These are phyloP conservation scores for Nannoperca obscura DNA, from an alignment of 2,797 vertebrate species.

Conservation along the genomic window DNA sequence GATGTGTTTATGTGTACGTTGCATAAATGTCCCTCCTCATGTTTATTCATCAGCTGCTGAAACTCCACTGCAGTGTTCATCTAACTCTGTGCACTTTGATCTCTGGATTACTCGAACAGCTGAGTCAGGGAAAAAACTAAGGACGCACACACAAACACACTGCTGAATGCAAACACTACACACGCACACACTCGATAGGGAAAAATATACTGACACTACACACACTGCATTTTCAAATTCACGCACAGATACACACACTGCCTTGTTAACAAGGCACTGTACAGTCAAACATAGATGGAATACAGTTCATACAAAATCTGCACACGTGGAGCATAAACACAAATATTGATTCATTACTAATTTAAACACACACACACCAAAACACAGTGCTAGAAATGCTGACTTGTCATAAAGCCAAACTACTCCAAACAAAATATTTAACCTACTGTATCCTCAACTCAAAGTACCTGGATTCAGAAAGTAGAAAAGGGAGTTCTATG, in stretches of 20 bases:
- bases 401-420: constrained; percentile 24
- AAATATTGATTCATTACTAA: not conserved
- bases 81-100: constrained; percentile 71
- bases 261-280: not conserved
- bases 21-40: constrained; percentile 72
- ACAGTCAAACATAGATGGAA: not conserved
- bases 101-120: constrained; percentile 63
- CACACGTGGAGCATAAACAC: not conserved
- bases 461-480: not conserved
- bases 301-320: not conserved
- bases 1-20: constrained; percentile 39
- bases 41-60: constrained; percentile 75
- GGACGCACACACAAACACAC: constrained; percentile 25
- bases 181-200: constrained; percentile 21
- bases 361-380: not conserved
- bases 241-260: not conserved
- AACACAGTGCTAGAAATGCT: constrained; percentile 9
- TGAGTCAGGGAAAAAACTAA: constrained; percentile 65
- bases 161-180: constrained; percentile 37
- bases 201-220: not conserved
- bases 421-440: constrained; percentile 7
- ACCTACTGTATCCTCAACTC: not conserved
- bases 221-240: constrained; percentile 15
- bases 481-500: not conserved
- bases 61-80: constrained; percentile 65